Conservation (phyloP, 2,113 vertebrate species). For the Callithrix jacchus region DNA sequence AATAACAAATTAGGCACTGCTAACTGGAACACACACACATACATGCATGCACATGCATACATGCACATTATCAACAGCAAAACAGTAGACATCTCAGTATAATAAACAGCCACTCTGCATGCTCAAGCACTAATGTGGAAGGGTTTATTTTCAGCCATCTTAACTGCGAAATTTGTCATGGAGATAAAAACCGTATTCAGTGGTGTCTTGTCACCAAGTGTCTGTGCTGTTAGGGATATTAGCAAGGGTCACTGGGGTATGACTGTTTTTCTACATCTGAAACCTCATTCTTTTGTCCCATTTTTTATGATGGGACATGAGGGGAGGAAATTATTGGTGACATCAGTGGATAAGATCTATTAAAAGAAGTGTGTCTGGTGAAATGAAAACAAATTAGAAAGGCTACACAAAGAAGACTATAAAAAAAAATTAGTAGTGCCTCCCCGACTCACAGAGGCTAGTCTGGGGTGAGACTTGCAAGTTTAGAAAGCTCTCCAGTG, state of each 20-base stretch:
- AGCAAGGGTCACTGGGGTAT: not conserved
- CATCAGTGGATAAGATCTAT: not conserved
- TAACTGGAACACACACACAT: not conserved
- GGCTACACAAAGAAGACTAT: not conserved
- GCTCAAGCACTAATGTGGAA: not conserved
- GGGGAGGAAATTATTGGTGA: not conserved
- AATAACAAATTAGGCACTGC: not conserved
- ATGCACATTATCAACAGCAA: not conserved
- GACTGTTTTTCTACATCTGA: not conserved
- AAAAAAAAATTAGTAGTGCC: not conserved
- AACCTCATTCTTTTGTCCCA: not conserved
- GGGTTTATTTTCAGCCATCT: not conserved
- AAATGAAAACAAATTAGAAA: slow-evolving; percentile 12
- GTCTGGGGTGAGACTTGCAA: not conserved
- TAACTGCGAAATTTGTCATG: not conserved
- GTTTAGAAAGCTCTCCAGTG: not conserved
- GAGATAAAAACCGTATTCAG: not conserved
- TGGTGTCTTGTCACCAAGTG: not conserved
- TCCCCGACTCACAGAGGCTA: not conserved
- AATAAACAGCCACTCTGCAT: not conserved
- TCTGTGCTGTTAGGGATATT: not conserved
- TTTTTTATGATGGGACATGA: slow-evolving; percentile 37
- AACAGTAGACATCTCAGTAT: accelerated
- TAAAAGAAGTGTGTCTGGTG: not conserved
- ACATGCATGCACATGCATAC: not conserved